Evolutionary conservation across 2,113 vertebrate genomes (phyloP), one percentile per base, ranked within the genome.

Genomic region (Jaculus jaculus): DNA sequence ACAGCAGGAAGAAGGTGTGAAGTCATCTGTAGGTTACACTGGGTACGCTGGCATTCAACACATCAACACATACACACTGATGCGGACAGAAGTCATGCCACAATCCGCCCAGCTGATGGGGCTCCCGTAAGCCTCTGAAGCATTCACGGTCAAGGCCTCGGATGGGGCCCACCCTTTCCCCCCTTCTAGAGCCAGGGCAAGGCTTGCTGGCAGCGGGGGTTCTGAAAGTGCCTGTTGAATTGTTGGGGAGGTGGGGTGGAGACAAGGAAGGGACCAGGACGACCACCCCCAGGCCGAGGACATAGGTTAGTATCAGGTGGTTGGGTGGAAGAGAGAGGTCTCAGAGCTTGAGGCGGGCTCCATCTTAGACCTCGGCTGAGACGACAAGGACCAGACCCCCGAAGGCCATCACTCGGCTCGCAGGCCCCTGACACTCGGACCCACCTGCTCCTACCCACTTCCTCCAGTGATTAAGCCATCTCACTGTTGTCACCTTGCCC

Each of bases 241-340:
- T 21, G 3, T 39, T 60, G 20, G 18, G 0, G 0, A 32, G 32
- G 26, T 51, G 21, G 28, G 6, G 17, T n/a, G 34, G 7, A 34
- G 16, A 78, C 63, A 39, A 9, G 71, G 75, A 54, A 72, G 12
- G 54, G 51, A n/a, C 30, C 16, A 11, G 1, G 13, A 72, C 20
- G 26, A 21, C 7, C 26, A 11, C 28, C 61, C 60, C 47, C 7
- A 54, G 2, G 6, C 13, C 16, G n/a, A 58, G 54, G 68, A 28
- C 37, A 78, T 68, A 61, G 9, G 28, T 63, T 74, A 39, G 37
- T 0, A 15, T 37, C 6, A 13, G n/a, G 82, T 16, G 23, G 8
- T 3, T 63, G 6, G 72, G 12, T 54, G 54, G 5, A 30, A 65
- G 15, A 34, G n/a, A 92, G 77, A 60, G 9, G 32, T 63, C 39